phyloP scores from a whole-genome alignment of 2,113 vertebrate genomes.

The Scomber japonicus region DNA sequence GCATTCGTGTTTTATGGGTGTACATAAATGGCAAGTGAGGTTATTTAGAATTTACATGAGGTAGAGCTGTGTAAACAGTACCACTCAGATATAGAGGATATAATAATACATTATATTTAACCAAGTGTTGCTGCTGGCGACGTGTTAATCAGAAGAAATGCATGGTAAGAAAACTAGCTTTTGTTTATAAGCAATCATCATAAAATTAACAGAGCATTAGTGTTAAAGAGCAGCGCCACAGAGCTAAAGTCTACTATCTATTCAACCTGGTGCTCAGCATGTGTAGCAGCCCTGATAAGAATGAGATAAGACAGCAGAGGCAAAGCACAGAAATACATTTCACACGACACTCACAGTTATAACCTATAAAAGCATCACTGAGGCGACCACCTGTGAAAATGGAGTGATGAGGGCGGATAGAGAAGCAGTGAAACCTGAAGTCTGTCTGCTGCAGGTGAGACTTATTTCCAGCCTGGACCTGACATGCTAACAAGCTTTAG shows the following conservation, averaged over 20 bases:
- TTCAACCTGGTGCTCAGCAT: neutral
- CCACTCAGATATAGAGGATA: too few species aligned
- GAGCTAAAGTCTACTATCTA: constrained; percentile 8
- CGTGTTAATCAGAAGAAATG: too few species aligned
- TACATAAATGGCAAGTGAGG: too few species aligned
- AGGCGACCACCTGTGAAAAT: neutral
- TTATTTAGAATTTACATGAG: too few species aligned
- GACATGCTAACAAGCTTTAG: constrained; percentile 50
- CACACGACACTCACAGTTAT: neutral
- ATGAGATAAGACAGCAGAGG: constrained; percentile 40
- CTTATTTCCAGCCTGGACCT: neutral
- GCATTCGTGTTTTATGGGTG: too few species aligned
- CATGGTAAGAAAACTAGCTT: too few species aligned
- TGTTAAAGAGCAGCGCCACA: neutral
- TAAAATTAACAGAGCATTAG: neutral
- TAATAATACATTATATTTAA: too few species aligned
- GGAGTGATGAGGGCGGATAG: neutral
- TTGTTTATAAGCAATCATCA: too few species aligned
- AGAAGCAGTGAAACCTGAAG: neutral
- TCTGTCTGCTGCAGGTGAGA: neutral
- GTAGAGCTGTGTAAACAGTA: too few species aligned
- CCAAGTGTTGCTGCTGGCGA: too few species aligned
- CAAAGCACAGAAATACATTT: neutral
- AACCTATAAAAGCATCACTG: neutral
- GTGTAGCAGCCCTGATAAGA: constrained; percentile 52